phyloP scores from a whole-genome alignment of 35 echinoderm and acorn worm species.

The Nesometra sesokonis region DNA sequence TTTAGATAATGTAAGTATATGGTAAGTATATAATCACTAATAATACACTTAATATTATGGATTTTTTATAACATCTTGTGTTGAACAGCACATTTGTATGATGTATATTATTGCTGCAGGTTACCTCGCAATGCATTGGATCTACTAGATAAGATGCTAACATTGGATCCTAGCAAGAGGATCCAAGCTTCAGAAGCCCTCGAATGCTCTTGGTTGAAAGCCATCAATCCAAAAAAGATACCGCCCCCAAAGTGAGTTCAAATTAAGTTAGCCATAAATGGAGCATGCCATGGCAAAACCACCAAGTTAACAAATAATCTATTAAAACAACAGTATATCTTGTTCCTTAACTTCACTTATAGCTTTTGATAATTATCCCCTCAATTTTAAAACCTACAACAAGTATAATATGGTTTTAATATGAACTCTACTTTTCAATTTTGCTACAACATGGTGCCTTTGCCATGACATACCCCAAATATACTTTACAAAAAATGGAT shows the following conservation, averaged over 20 bases:
- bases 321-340: background rate
- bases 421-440: too few species aligned
- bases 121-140: constrained; percentile 81
- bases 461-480: too few species aligned
- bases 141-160: constrained; percentile 88
- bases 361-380: too few species aligned
- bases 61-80: background rate
- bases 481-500: too few species aligned
- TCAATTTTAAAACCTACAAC: too few species aligned
- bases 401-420: too few species aligned
- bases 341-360: too few species aligned
- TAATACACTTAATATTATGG: too few species aligned
- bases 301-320: background rate
- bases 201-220: constrained; percentile 75
- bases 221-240: constrained; percentile 37
- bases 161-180: constrained; percentile 88
- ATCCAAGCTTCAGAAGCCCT: constrained; percentile 76
- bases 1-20: too few species aligned
- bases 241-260: constrained; percentile 74
- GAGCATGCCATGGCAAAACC: background rate
- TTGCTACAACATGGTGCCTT: too few species aligned
- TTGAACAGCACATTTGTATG: background rate
- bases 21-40: too few species aligned
- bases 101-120: constrained; percentile 16
- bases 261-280: background rate